phyloP scores from a whole-genome alignment of 2,797 vertebrate species.

The Darevskia mixta region DNA sequence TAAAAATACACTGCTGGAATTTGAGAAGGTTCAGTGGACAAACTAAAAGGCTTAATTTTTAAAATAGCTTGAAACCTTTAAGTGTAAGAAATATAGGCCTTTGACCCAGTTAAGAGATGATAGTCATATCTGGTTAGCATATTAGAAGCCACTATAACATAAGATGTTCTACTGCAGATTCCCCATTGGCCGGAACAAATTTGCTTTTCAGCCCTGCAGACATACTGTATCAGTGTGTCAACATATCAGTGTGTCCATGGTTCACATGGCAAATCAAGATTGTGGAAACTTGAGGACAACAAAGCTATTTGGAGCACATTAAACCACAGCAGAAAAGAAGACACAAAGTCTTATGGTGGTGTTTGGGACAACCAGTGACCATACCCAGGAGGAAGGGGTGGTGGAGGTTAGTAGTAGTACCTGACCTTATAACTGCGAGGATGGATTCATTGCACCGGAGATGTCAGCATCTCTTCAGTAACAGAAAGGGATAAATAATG shows the following conservation, averaged over 20 bases:
- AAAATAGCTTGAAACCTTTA: neutral
- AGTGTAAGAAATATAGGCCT: neutral
- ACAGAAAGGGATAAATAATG: too few relatives aligned
- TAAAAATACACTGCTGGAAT: constrained; percentile 25
- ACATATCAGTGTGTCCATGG: neutral
- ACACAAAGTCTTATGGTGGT: neutral
- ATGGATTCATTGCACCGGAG: too few relatives aligned
- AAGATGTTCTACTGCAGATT: neutral
- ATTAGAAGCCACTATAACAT: neutral
- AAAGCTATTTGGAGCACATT: neutral
- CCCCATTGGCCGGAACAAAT: neutral
- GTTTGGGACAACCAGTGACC: too few relatives aligned
- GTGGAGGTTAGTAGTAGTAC: too few relatives aligned
- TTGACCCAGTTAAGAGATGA: constrained; percentile 1
- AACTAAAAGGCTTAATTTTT: constrained; percentile 30
- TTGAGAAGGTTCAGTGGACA: neutral
- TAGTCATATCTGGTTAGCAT: constrained; percentile 27
- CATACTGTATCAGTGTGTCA: neutral
- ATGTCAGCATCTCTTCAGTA: too few relatives aligned
- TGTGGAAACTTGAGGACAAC: neutral
- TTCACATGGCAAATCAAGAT: neutral
- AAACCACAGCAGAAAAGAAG: neutral
- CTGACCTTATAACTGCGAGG: too few relatives aligned
- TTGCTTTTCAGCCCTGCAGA: neutral
- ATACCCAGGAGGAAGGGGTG: too few relatives aligned